phyloP scores from a whole-genome alignment of 2,113 vertebrate species.

The Misgurnus mizolepis region DNA sequence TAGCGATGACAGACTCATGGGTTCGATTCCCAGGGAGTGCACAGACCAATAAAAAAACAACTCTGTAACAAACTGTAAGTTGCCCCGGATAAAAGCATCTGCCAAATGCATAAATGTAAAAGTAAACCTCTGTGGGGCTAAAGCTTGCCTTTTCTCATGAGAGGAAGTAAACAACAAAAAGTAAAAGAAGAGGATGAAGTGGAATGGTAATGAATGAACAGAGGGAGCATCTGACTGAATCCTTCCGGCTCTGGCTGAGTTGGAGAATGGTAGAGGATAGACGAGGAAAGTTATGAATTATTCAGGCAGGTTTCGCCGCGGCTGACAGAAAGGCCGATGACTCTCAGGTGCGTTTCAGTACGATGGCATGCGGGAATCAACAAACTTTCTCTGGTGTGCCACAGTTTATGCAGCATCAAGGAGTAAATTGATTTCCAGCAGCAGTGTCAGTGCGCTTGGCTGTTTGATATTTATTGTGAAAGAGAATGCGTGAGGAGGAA shows the following conservation, averaged over 20 bases:
- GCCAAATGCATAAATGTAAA: neutral
- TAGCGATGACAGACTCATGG: too few species aligned
- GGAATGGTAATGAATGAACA: neutral
- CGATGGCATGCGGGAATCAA: neutral
- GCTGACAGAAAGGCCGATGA: slow-evolving; percentile 36
- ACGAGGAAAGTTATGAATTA: slow-evolving; percentile 48
- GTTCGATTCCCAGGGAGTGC: too few species aligned
- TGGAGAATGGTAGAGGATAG: slow-evolving; percentile 1
- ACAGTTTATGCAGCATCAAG: slow-evolving; percentile 59
- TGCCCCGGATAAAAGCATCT: too few species aligned
- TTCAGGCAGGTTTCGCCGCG: slow-evolving; percentile 32
- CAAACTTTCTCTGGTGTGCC: slow-evolving; percentile 25
- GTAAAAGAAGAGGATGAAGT: neutral
- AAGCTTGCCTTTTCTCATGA: neutral
- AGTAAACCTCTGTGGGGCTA: neutral
- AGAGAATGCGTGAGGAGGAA: slow-evolving; percentile 24
- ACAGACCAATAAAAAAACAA: too few species aligned
- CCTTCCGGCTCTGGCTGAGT: neutral
- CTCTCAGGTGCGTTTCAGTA: slow-evolving; percentile 44
- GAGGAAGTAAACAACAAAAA: slow-evolving; percentile 20
- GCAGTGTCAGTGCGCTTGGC: slow-evolving; percentile 29
- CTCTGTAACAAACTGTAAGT: too few species aligned
- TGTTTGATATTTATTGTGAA: slow-evolving; percentile 50
- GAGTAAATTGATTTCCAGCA: slow-evolving; percentile 54
- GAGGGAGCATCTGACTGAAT: neutral